Conservation (phyloP, 1,140 invertebrate species). For the Ostrea denselamellosa region DNA sequence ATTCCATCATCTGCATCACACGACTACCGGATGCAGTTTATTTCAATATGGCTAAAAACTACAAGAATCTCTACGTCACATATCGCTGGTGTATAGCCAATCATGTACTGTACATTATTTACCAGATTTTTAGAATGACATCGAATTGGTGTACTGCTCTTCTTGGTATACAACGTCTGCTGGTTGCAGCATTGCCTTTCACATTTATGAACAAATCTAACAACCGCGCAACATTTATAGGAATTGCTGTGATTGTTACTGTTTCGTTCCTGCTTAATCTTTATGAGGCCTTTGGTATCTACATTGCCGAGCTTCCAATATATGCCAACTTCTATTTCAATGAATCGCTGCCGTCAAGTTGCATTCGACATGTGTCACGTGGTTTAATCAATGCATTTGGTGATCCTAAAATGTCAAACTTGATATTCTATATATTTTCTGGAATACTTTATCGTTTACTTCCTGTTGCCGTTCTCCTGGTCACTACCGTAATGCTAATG, state of each 20-base stretch:
- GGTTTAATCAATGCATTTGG: conserved; percentile 14
- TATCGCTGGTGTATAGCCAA: conserved; percentile 45
- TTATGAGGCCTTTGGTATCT: conserved; percentile 33
- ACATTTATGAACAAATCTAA: conserved; percentile 33
- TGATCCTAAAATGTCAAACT: conserved; percentile 12
- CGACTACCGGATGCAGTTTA: conserved; percentile 41
- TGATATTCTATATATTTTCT: conserved; percentile 41
- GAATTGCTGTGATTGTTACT: conserved; percentile 16
- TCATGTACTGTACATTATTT: conserved; percentile 36
- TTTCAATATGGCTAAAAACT: conserved; percentile 47
- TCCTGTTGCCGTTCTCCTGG: conserved; percentile 38
- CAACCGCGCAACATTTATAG: conserved; percentile 2
- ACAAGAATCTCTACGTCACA: conserved; percentile 40
- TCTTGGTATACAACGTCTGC: conserved; percentile 48
- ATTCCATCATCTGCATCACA: conserved; percentile 50
- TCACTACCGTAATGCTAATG: conserved; percentile 43
- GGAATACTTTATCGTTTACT: conserved; percentile 40
- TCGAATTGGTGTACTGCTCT: conserved; percentile 56
- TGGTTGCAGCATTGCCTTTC: conserved; percentile 48
- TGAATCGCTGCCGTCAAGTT: conserved; percentile 20
- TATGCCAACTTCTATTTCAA: neutral
- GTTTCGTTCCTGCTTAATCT: conserved; percentile 44
- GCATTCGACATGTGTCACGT: neutral
- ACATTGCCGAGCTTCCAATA: conserved; percentile 36
- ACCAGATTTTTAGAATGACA: conserved; percentile 35